Evolutionary conservation across 2,797 vertebrate genomes (phyloP).

Genomic region (Hapalemur alaotrensis): DNA sequence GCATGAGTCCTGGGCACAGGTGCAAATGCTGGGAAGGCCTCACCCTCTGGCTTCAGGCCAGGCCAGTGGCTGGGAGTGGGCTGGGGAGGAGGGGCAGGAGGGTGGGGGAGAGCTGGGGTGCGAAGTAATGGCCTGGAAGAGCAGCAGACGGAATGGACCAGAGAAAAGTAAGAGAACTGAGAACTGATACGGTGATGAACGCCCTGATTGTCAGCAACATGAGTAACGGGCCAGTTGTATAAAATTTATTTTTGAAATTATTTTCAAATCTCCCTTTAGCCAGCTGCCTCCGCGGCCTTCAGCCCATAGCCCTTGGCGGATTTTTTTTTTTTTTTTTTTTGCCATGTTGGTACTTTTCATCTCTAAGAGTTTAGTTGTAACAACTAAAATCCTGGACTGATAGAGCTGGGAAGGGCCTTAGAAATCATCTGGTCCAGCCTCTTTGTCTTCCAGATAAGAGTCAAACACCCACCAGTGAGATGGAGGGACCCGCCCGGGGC

Average conservation of each 20-base stretch:
- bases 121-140: background rate
- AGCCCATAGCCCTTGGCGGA: background rate
- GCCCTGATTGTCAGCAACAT: background rate
- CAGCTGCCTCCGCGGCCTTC: background rate
- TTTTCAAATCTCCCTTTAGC: background rate
- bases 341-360: background rate
- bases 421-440: background rate
- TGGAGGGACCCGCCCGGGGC: rapidly evolving
- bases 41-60: background rate
- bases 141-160: background rate
- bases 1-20: background rate
- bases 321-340: background rate
- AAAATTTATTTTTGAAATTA: background rate
- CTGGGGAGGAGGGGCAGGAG: background rate
- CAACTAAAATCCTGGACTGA: background rate
- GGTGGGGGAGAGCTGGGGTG: background rate
- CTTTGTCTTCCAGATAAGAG: background rate
- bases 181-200: too few species aligned
- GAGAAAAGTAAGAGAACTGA: background rate
- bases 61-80: rapidly evolving
- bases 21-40: background rate
- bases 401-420: background rate
- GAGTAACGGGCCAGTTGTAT: background rate
- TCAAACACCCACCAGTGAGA: background rate
- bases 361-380: background rate